A percentile compares a stretch with the other conserved stretches of the same genome.
Conservation (phyloP, 2,113 vertebrate genomes). For the Amphiprion percula region DNA sequence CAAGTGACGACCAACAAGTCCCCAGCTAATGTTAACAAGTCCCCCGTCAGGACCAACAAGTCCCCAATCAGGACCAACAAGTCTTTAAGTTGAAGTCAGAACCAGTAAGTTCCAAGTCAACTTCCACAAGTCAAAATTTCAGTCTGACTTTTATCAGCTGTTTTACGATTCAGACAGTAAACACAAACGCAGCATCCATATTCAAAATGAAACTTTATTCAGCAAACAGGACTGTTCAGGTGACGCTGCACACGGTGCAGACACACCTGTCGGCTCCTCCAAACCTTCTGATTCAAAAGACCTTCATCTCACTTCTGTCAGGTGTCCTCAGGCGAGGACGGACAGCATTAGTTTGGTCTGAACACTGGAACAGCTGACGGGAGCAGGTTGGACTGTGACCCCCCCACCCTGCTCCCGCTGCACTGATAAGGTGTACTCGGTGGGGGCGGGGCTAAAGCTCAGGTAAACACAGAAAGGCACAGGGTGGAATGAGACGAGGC, state of each 20-base stretch:
- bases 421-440: slow-evolving; percentile 38
- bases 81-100: no score
- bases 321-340: slow-evolving; percentile 3
- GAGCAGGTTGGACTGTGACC: slow-evolving; percentile 29
- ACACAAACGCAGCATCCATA: not conserved
- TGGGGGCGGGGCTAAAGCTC: slow-evolving; percentile 44
- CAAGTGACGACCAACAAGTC: no score
- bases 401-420: not conserved
- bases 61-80: no score
- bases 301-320: slow-evolving; percentile 60
- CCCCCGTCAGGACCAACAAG: no score
- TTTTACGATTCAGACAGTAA: not conserved
- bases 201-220: slow-evolving; percentile 70
- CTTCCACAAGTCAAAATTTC: no score
- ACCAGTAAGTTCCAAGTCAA: no score
- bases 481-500: slow-evolving; percentile 1
- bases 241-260: slow-evolving; percentile 76
- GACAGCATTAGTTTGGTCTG: not conserved
- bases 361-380: slow-evolving; percentile 4
- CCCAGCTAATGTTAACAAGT: no score
- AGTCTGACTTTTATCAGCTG: no score
- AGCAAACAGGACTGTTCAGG: slow-evolving; percentile 35
- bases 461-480: slow-evolving; percentile 66
- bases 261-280: slow-evolving; percentile 54
- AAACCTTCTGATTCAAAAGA: slow-evolving; percentile 72